Conservation (phyloP, 2,113 vertebrate species). For the Chascanopsetta lugubris region DNA sequence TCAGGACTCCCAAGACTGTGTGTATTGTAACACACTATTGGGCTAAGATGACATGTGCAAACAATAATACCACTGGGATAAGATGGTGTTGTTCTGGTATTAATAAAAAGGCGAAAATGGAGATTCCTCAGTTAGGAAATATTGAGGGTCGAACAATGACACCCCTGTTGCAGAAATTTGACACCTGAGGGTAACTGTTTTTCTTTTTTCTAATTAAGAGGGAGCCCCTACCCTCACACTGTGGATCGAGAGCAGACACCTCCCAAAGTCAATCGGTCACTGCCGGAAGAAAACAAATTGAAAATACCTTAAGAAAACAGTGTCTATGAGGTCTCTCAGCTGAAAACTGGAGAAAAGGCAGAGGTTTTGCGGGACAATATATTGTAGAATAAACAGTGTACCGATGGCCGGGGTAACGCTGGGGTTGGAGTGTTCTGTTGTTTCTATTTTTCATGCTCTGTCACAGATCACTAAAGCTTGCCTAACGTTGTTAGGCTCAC, state of each 20-base stretch:
- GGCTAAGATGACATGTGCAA: background rate
- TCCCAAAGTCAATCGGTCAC: slow-evolving; percentile 36
- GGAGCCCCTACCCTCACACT: slow-evolving; percentile 16
- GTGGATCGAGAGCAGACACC: slow-evolving; percentile 19
- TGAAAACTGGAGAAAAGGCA: slow-evolving; percentile 22
- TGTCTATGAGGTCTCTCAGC: background rate
- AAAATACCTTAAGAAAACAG: slow-evolving; percentile 35
- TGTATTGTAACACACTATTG: background rate
- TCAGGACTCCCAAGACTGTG: slow-evolving; percentile 20
- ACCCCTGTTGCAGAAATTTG: background rate
- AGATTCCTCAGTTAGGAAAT: slow-evolving; percentile 1
- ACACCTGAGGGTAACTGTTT: slow-evolving; percentile 8
- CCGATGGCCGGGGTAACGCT: slow-evolving; percentile 40
- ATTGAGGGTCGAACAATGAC: background rate
- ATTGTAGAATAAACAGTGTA: slow-evolving; percentile 34
- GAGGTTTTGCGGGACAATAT: slow-evolving; percentile 33
- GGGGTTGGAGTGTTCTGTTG: slow-evolving; percentile 51
- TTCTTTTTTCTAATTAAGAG: slow-evolving; percentile 5
- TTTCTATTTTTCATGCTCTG: slow-evolving; percentile 71
- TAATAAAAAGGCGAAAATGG: background rate
- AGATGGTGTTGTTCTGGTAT: slow-evolving; percentile 6
- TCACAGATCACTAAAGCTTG: slow-evolving; percentile 72
- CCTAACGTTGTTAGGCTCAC: slow-evolving; percentile 66
- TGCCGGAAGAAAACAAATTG: slow-evolving; percentile 31
- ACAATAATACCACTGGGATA: slow-evolving; percentile 7